Percentiles rank a stretch among this genome's conserved stretches.
These are phyloP conservation scores for Gambusia yucatana DNA, from an alignment of 2,797 vertebrate genomes.

Conservation along the genomic window DNA sequence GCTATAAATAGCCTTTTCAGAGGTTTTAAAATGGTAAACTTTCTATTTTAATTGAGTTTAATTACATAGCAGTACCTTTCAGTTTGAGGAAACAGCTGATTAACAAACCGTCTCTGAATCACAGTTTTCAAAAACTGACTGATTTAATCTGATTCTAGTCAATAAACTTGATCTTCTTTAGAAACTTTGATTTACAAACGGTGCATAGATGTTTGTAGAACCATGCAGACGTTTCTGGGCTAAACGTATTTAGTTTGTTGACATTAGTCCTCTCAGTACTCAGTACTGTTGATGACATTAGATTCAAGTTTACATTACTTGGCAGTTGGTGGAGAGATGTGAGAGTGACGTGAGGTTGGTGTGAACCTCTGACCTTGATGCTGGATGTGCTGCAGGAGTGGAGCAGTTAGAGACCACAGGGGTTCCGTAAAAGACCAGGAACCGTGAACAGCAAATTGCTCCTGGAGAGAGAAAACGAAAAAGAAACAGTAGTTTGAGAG, in stretches of 20 bases:
- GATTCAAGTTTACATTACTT: no score
- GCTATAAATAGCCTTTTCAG: no score
- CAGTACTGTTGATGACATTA: no score
- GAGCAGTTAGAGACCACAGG: conserved; percentile 45
- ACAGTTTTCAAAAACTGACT: not conserved
- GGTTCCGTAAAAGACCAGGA: conserved; percentile 43
- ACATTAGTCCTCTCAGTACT: not conserved
- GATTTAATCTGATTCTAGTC: not conserved
- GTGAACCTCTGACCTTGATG: conserved; percentile 52
- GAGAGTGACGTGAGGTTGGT: conserved; percentile 9
- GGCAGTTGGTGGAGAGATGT: not conserved
- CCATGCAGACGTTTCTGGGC: not conserved
- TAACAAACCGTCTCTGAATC: not conserved
- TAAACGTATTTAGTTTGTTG: not conserved
- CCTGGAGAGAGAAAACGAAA: conserved; percentile 57
- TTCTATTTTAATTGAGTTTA: no score
- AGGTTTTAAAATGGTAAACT: no score
- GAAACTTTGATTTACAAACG: not conserved
- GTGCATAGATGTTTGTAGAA: not conserved
- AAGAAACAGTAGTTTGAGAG: conserved; percentile 38
- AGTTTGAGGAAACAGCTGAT: no score
- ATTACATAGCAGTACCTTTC: no score
- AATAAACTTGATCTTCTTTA: not conserved
- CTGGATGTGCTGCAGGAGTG: conserved; percentile 21
- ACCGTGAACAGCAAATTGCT: conserved; percentile 61